These are phyloP conservation scores for Pelvicachromis taeniatus DNA, from an alignment of 2,113 vertebrate genomes.

Conservation along the genomic window DNA sequence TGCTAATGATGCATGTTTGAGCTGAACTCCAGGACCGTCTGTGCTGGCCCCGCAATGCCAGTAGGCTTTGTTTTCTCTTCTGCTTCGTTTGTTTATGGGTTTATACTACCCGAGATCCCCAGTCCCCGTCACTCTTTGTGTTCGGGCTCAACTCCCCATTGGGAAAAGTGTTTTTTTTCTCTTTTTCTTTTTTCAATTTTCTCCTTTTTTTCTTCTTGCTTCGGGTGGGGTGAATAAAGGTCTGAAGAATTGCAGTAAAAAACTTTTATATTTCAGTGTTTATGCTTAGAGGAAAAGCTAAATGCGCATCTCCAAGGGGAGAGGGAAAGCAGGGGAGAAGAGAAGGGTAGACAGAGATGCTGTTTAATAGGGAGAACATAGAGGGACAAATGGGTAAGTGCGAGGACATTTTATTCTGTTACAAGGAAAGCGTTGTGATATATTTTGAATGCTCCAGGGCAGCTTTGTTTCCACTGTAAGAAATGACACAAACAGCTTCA, in stretches of 20 bases:
- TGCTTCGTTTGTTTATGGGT: slow-evolving; percentile 52
- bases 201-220: neutral
- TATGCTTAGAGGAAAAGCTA: slow-evolving; percentile 24
- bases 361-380: neutral
- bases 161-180: neutral
- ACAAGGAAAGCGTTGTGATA: neutral
- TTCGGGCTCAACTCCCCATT: slow-evolving; percentile 27
- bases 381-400: slow-evolving; percentile 14
- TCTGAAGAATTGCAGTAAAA: slow-evolving; percentile 26
- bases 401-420: slow-evolving; percentile 15
- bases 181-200: neutral
- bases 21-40: slow-evolving; percentile 54
- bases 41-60: slow-evolving; percentile 9
- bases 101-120: neutral
- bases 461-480: neutral
- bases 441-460: neutral
- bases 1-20: slow-evolving; percentile 62
- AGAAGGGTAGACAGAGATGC: neutral
- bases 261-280: slow-evolving; percentile 37
- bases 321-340: neutral
- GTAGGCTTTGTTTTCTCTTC: slow-evolving; percentile 41
- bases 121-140: neutral
- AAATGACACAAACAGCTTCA: slow-evolving; percentile 1
- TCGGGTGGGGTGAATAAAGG: slow-evolving; percentile 32
- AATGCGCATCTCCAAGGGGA: slow-evolving; percentile 36